Conservation (phyloP, 2,888 invertebrate species). For the Drosophila helvetica region DNA sequence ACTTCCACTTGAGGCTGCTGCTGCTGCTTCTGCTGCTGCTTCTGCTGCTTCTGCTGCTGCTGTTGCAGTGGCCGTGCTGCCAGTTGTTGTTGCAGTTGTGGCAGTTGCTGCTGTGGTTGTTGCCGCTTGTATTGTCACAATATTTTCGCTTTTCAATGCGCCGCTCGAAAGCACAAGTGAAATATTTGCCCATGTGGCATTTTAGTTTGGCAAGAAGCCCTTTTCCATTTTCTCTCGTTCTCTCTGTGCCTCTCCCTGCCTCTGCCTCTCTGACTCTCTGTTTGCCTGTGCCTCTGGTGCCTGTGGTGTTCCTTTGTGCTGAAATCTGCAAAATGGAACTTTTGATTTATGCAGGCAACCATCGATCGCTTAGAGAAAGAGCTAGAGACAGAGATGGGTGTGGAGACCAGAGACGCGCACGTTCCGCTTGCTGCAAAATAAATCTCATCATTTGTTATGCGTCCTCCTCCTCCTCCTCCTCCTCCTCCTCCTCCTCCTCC, state of each 20-base stretch:
- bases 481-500: conserved; percentile 45
- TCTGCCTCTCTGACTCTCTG: conserved; percentile 26
- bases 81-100: conserved; percentile 30
- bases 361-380: conserved; percentile 40
- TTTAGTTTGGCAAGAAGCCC: conserved; percentile 63
- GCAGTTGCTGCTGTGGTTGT: conserved; percentile 37
- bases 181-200: conserved; percentile 75
- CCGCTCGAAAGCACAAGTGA: conserved; percentile 77
- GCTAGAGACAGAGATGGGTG: conserved; percentile 10
- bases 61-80: conserved; percentile 9
- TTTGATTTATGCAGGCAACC: conserved; percentile 71
- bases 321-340: conserved; percentile 68
- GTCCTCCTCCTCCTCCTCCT: conserved; percentile 41
- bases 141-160: conserved; percentile 79
- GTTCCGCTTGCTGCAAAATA: conserved; percentile 8
- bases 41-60: conserved; percentile 30
- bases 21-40: conserved; percentile 27
- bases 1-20: conserved; percentile 59
- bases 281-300: conserved; percentile 6
- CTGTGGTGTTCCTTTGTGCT: conserved; percentile 30
- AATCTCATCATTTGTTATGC: conserved; percentile 67
- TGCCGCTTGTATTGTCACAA: conserved; percentile 68
- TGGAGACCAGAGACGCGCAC: conserved; percentile 5
- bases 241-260: conserved; percentile 1
- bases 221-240: conserved; percentile 27